Evolutionary conservation across 2,113 vertebrate genomes (phyloP).

Genomic region (cattle (Bos taurus)): ARS-UCD2.0 NC_037345.1:4877501-4878000

Average conservation of each 20-base stretch:
- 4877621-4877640: not conserved
- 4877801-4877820: not conserved
- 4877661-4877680: not conserved
- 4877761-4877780: not conserved
- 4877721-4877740: too few relatives aligned
- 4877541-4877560: not conserved
- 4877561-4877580: not conserved
- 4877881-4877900: not conserved
- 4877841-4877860: not conserved
- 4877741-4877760: not conserved
- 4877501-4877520: not conserved
- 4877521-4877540: not conserved
- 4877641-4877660: not conserved
- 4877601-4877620: not conserved
- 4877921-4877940: not conserved
- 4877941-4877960: not conserved
- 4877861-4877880: not conserved
- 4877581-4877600: not conserved
- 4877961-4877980: not conserved
- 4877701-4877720: not conserved
- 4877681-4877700: not conserved
- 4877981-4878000: rapidly evolving
- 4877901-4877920: not conserved
- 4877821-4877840: not conserved
- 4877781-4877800: not conserved